Evolutionary conservation across 2,113 vertebrate species (phyloP).

Genomic region (Aspiorhynchus laticeps): DNA sequence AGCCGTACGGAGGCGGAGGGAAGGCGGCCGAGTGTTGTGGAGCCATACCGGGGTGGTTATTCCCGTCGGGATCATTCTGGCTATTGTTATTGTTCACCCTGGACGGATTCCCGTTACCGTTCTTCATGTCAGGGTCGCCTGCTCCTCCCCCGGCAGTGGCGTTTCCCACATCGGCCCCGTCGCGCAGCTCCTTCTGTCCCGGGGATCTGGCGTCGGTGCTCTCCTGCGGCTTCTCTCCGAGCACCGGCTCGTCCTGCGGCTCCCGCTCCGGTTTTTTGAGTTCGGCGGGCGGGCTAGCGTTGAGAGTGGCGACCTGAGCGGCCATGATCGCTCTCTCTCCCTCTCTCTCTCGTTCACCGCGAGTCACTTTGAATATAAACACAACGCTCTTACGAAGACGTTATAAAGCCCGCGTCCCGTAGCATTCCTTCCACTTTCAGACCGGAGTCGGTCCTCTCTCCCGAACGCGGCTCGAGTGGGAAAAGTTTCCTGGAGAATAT

Average conservation of each 20-base stretch:
- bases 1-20: conserved; percentile 92
- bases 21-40: conserved; percentile 84
- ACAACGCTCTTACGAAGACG: conserved; percentile 73
- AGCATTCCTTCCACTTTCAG: conserved; percentile 86
- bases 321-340: conserved; percentile 80
- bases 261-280: conserved; percentile 94
- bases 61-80: conserved; percentile 85
- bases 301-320: conserved; percentile 94
- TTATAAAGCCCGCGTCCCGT: conserved; percentile 73
- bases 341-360: conserved; percentile 73
- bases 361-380: conserved; percentile 78
- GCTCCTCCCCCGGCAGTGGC: conserved; percentile 81
- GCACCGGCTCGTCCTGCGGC: conserved; percentile 84
- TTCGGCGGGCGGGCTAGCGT: conserved; percentile 88
- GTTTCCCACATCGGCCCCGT: conserved; percentile 86
- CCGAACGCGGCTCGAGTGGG: conserved; percentile 71
- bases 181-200: conserved; percentile 88
- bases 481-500: conserved; percentile 73
- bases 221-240: conserved; percentile 83
- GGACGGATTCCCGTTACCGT: conserved; percentile 92
- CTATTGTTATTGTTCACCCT: conserved; percentile 82
- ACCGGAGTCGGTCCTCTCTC: conserved; percentile 81
- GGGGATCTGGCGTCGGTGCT: conserved; percentile 81
- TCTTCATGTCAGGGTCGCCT: conserved; percentile 92
- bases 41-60: conserved; percentile 85